phyloP scores from a whole-genome alignment of 2,797 vertebrate genomes.

The Myioborus melanocephalus region DNA sequence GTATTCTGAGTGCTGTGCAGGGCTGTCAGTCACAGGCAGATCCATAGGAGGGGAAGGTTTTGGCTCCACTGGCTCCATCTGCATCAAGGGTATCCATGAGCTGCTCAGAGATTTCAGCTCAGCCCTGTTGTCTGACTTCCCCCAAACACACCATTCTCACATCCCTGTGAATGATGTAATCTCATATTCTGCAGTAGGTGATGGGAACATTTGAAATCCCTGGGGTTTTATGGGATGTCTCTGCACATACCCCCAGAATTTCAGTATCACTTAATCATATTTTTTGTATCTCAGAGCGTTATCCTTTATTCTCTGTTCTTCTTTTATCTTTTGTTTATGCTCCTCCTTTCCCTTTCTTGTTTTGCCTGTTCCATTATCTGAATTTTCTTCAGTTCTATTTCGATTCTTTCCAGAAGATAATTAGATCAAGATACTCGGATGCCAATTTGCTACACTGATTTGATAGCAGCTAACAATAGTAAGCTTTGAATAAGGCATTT shows the following conservation, averaged over 20 bases:
- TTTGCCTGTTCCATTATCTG: conserved; percentile 62
- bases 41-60: background rate
- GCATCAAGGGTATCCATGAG: background rate
- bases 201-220: background rate
- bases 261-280: conserved; percentile 14
- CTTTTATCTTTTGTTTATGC: conserved; percentile 64
- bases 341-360: conserved; percentile 64
- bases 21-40: background rate
- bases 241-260: background rate
- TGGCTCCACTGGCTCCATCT: background rate
- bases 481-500: conserved; percentile 43
- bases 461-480: conserved; percentile 44
- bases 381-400: conserved; percentile 69
- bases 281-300: conserved; percentile 47
- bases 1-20: background rate
- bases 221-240: background rate
- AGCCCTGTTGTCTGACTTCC: background rate
- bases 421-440: conserved; percentile 43
- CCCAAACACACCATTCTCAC: background rate
- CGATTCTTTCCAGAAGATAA: conserved; percentile 39
- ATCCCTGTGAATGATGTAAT: background rate
- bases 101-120: background rate
- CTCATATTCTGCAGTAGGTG: background rate
- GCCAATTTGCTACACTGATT: conserved; percentile 44
- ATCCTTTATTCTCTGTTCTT: conserved; percentile 44